These are phyloP conservation scores for Pocillopora grandis DNA, from an alignment of 92 coral and sea anemone species.

Conservation along the genomic window DNA sequence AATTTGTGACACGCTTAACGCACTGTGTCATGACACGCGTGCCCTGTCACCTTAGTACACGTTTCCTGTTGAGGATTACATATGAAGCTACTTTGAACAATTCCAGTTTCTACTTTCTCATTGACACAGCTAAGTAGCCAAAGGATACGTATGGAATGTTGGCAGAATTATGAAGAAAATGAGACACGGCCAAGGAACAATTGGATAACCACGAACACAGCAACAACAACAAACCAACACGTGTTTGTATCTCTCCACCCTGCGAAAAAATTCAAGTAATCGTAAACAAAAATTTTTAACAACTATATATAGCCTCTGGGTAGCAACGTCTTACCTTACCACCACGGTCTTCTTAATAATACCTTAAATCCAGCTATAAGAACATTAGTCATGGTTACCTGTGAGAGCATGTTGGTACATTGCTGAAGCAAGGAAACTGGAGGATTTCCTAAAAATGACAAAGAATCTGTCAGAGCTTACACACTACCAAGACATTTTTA, in stretches of 20 bases:
- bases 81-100: too few species aligned
- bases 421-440: constrained; percentile 95
- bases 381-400: constrained; percentile 48
- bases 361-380: neutral
- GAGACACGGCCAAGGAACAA: constrained; percentile 90
- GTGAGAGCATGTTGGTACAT: constrained; percentile 94
- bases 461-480: neutral
- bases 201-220: constrained; percentile 89
- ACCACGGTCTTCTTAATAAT: too few species aligned
- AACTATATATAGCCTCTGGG: neutral
- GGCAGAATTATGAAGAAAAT: constrained; percentile 83
- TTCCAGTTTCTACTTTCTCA: too few species aligned
- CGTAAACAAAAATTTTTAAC: neutral
- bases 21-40: too few species aligned
- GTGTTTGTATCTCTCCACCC: constrained; percentile 92
- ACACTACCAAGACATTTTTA: neutral
- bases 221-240: constrained; percentile 85
- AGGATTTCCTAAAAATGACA: constrained; percentile 75
- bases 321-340: too few species aligned
- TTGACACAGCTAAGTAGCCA: neutral
- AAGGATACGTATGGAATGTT: constrained; percentile 98
- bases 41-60: too few species aligned
- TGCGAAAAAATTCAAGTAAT: constrained; percentile 5
- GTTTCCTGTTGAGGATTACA: too few species aligned
- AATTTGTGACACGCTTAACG: too few species aligned